These are phyloP conservation scores for Piezodorus guildinii DNA, from an alignment of 1,140 invertebrate species.

Conservation along the genomic window DNA sequence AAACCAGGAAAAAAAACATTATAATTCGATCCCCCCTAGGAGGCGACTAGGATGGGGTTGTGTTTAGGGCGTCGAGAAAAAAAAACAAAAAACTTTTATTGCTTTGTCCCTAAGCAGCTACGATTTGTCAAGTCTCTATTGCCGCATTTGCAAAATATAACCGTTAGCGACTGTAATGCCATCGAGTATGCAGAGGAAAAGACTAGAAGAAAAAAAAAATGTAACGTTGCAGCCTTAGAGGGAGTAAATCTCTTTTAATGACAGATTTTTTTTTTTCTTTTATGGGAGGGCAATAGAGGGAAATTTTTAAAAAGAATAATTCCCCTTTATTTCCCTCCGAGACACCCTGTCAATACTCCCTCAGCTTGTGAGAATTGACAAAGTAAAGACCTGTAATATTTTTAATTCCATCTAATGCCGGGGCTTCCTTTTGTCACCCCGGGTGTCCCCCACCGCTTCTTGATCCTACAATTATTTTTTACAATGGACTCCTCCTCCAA, in stretches of 20 bases:
- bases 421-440: constrained; percentile 16
- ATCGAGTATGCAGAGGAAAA: background rate
- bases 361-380: background rate
- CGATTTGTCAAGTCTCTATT: constrained; percentile 10
- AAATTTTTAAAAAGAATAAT: constrained; percentile 18
- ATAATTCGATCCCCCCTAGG: no score
- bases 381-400: constrained; percentile 14
- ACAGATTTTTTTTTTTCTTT: background rate
- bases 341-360: constrained; percentile 10
- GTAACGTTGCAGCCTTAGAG: background rate
- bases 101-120: background rate
- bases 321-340: constrained; percentile 8
- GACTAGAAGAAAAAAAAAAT: background rate
- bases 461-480: background rate
- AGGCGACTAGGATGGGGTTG: no score
- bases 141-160: constrained; percentile 16
- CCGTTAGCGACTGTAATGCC: background rate
- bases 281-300: background rate
- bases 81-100: constrained; percentile 7
- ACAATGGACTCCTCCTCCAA: background rate
- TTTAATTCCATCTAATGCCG: constrained; percentile 5
- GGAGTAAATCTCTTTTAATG: background rate
- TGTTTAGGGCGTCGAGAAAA: no score
- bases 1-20: no score
- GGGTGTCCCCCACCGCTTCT: background rate